A percentile compares a stretch with the other conserved stretches of the same genome.
phyloP scores from a whole-genome alignment of 2,888 invertebrate species.

The Ichneumon xanthorius region DNA sequence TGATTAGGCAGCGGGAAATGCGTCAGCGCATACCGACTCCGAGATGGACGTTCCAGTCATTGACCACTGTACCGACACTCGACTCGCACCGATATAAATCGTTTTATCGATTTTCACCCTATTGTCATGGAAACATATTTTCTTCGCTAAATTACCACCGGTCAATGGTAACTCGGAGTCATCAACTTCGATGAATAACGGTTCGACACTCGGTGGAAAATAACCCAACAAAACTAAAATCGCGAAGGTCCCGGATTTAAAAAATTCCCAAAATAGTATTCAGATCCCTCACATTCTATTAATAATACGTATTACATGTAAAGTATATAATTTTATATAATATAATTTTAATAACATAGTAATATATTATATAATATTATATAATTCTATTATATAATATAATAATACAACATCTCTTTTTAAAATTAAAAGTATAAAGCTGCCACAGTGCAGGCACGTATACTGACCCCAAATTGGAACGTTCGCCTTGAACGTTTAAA shows the following conservation, averaged over 20 bases:
- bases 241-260: too few species aligned
- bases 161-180: neutral
- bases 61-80: conserved; percentile 2
- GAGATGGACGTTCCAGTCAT: conserved; percentile 35
- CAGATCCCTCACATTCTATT: too few species aligned
- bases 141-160: too few species aligned
- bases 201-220: neutral
- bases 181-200: neutral
- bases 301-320: too few species aligned
- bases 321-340: too few species aligned
- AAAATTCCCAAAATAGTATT: too few species aligned
- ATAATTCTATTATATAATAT: too few species aligned
- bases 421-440: neutral
- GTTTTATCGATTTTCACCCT: neutral
- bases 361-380: too few species aligned
- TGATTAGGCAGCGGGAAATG: conserved; percentile 59
- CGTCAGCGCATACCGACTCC: conserved; percentile 28
- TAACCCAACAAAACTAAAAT: too few species aligned
- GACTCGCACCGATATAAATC: neutral
- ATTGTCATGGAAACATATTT: neutral
- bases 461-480: neutral
- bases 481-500: neutral
- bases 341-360: too few species aligned
- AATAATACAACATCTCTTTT: neutral
- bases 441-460: neutral